phyloP scores from a whole-genome alignment of 1,140 invertebrate genomes.

The Arctopsyche grandis region DNA sequence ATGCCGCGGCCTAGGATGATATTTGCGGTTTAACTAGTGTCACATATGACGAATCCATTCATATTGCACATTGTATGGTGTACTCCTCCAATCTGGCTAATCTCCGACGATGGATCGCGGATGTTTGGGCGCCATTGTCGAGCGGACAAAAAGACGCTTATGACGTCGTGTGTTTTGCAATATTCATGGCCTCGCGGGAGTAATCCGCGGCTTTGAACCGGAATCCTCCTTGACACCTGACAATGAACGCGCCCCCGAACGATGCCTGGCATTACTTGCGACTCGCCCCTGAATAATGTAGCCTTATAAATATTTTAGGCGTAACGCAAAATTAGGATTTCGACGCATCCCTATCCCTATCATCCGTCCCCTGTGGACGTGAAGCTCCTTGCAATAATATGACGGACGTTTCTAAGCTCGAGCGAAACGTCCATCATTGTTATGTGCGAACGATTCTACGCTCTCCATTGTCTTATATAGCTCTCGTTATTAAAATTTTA shows the following conservation, averaged over 20 bases:
- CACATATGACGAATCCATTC: too few species aligned
- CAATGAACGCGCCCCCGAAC: background rate
- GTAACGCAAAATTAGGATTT: conserved; percentile 8
- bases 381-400: too few species aligned
- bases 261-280: background rate
- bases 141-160: background rate
- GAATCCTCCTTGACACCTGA: conserved; percentile 24
- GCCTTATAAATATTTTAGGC: conserved; percentile 16
- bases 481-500: too few species aligned
- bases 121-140: background rate
- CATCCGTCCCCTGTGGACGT: too few species aligned
- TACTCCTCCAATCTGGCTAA: background rate
- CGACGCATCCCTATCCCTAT: background rate
- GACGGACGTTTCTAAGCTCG: too few species aligned
- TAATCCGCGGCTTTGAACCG: conserved; percentile 21
- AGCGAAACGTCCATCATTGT: too few species aligned
- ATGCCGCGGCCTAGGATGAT: too few species aligned
- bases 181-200: background rate
- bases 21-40: too few species aligned
- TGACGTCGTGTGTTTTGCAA: background rate
- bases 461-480: too few species aligned
- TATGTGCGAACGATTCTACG: too few species aligned
- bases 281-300: background rate
- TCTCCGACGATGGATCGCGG: background rate
- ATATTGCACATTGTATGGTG: too few species aligned